Base-by-base conservation (phyloP, 23 tunicate species). In the Styela plicata region DNA sequence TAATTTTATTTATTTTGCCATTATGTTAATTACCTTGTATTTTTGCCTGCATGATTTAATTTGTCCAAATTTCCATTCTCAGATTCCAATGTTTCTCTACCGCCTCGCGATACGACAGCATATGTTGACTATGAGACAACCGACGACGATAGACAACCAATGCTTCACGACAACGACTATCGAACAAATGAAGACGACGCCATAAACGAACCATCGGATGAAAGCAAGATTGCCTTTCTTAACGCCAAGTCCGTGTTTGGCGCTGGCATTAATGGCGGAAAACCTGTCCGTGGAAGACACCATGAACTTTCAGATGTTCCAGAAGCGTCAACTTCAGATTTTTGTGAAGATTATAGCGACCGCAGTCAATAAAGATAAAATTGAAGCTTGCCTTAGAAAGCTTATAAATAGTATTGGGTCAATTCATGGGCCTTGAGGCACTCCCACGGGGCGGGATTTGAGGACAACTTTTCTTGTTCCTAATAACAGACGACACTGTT, bases 331-430 rank as follows among this genome's bases (percentile, higher is more conserved):
- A 91, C 97, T 52, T 91, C 97, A 2, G 97, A 91, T 83, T 91
- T 91, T 79, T 90, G 95, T 66, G 95, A 90, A 90, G 89, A 90
- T 75, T 91, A 83, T 69, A 86, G 90, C 86, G 97, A 91, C 68
- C 86, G 79, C 28, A 91, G 90, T 81, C 97, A 91, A 78, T 86
- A 36, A 71, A 30, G 16, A 25, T 66, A 5, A 10, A 66, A 3
- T 26, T 66, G 7, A 25, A 66, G 64, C n/a, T n/a, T n/a, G n/a
- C n/a, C n/a, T n/a, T n/a, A n/a, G n/a, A n/a, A n/a, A n/a, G n/a
- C n/a, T n/a, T n/a, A n/a, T n/a, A n/a, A n/a, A n/a, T n/a, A n/a
- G n/a, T n/a, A n/a, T n/a, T n/a, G n/a, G n/a, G n/a, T n/a, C n/a
- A n/a, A n/a, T n/a, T n/a, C n/a, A n/a, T n/a, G n/a, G n/a, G n/a